Conservation (phyloP, 2,113 vertebrate species). For the Sylvietta virens region DNA sequence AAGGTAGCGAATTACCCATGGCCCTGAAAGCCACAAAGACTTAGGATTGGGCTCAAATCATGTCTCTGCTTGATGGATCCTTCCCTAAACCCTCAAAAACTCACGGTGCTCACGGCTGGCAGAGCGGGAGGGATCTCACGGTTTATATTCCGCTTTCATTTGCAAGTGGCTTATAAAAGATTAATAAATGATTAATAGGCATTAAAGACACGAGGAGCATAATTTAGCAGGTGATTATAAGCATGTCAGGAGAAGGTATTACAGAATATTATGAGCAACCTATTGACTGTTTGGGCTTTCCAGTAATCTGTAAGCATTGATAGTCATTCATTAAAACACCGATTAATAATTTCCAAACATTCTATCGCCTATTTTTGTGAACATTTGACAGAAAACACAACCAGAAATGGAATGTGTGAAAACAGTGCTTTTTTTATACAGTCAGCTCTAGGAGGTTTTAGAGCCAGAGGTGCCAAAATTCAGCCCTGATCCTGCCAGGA, state of each 20-base stretch:
- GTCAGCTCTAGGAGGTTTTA: not conserved
- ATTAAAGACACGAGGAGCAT: conserved; percentile 11
- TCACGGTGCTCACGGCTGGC: not conserved
- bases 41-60: not conserved
- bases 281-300: conserved; percentile 38
- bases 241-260: conserved; percentile 26
- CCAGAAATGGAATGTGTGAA: not conserved
- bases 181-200: conserved; percentile 59
- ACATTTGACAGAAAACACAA: not conserved
- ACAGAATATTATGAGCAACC: conserved; percentile 37
- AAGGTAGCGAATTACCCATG: not conserved
- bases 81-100: not conserved
- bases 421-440: not conserved
- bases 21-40: not conserved
- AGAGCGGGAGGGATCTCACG: not conserved
- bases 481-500: not conserved
- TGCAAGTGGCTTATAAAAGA: conserved; percentile 50
- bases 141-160: conserved; percentile 13
- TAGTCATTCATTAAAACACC: not conserved
- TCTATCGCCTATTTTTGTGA: not conserved
- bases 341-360: not conserved
- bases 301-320: conserved; percentile 14
- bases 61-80: not conserved
- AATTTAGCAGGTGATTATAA: conserved; percentile 24
- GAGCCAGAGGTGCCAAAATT: not conserved